phyloP scores from a whole-genome alignment of 2,888 invertebrate species.

The Tenthredo amoena region DNA sequence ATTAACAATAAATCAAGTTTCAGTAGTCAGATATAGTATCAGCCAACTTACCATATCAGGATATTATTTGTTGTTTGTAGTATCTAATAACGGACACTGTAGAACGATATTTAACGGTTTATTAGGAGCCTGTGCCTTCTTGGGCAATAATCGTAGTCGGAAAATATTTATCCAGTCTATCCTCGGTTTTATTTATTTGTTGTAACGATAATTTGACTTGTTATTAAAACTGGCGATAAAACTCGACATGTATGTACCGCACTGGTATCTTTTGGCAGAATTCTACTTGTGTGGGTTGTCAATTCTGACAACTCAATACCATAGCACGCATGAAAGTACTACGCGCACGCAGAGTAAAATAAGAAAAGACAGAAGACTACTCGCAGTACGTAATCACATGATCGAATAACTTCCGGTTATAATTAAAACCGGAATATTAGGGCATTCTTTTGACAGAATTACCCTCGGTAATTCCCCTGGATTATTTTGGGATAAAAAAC shows the following conservation, averaged over 20 bases:
- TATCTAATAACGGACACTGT: not conserved
- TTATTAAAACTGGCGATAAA: not conserved
- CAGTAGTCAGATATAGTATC: not conserved
- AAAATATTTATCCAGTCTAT: not conserved
- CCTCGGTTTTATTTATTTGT: not conserved
- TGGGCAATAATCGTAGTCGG: not conserved
- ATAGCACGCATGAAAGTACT: not conserved
- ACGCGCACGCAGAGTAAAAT: not conserved
- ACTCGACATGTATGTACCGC: no score
- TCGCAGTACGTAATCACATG: not conserved
- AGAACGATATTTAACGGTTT: not conserved
- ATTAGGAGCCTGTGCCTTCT: not conserved
- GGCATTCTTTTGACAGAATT: not conserved
- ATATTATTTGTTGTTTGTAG: not conserved
- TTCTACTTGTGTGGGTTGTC: not conserved
- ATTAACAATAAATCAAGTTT: not conserved
- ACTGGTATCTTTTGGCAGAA: no score
- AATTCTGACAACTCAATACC: slow-evolving; percentile 44
- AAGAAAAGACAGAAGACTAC: not conserved
- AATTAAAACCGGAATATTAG: not conserved
- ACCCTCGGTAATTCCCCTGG: not conserved
- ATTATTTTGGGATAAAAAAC: not conserved
- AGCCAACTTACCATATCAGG: not conserved
- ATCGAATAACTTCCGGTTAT: not conserved
- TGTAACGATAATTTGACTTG: not conserved